A percentile compares a stretch with the other conserved stretches of the same genome.
These are phyloP conservation scores for Whitmania pigra DNA, from an alignment of 1,140 invertebrate species.

Conservation along the genomic window DNA sequence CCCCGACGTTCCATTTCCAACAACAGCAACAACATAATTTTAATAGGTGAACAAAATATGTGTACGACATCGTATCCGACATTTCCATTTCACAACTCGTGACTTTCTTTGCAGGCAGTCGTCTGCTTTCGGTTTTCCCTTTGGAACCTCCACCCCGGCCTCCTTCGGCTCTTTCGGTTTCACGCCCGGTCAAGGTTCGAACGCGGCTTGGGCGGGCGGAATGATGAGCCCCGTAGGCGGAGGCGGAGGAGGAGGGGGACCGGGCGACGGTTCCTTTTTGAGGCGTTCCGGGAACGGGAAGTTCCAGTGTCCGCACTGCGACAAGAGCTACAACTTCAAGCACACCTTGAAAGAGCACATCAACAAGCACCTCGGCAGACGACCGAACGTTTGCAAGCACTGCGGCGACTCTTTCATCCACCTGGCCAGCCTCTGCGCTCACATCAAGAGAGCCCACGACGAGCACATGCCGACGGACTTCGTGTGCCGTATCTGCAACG, in stretches of 20 bases:
- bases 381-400: constrained; percentile 24
- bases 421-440: constrained; percentile 23
- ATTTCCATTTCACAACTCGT: neutral
- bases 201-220: neutral
- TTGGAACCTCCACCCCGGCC: neutral
- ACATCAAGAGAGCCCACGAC: constrained; percentile 23
- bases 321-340: constrained; percentile 24
- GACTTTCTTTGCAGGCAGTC: neutral
- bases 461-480: constrained; percentile 24
- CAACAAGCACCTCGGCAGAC: constrained; percentile 22
- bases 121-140: neutral
- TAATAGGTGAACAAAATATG: neutral
- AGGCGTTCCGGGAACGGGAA: constrained; percentile 19
- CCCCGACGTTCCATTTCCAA: neutral
- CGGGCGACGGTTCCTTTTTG: constrained; percentile 7
- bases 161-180: neutral
- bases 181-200: neutral
- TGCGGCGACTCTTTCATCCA: constrained; percentile 24
- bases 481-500: constrained; percentile 21
- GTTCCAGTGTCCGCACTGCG: constrained; percentile 25
- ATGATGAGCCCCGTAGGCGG: neutral
- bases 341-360: constrained; percentile 25
- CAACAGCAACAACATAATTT: neutral
- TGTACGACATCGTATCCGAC: no score
- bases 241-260: neutral